Conservation (phyloP, 2,888 invertebrate species). For the Onchidella celtica region DNA sequence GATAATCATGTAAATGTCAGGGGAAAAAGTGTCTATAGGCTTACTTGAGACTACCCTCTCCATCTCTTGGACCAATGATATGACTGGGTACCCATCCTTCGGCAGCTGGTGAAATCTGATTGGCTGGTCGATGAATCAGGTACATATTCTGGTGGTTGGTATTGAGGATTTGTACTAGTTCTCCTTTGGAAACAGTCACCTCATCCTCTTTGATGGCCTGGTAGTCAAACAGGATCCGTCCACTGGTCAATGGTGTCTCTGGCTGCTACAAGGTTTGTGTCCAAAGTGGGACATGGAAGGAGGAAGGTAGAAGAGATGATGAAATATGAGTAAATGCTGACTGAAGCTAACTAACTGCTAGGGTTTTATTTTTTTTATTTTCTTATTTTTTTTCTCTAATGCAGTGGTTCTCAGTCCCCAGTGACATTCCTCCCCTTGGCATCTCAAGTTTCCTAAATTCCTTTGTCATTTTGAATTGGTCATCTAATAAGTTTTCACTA, state of each 20-base stretch:
- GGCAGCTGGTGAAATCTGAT: slow-evolving; percentile 74
- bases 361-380: too few relatives aligned
- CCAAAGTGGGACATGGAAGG: background rate
- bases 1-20: too few relatives aligned
- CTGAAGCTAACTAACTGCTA: too few relatives aligned
- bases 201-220: slow-evolving; percentile 80
- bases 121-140: slow-evolving; percentile 77
- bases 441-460: too few relatives aligned
- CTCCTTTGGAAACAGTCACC: slow-evolving; percentile 79
- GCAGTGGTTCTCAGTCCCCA: too few relatives aligned
- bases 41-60: slow-evolving; percentile 71
- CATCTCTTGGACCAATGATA: slow-evolving; percentile 72
- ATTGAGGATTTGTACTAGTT: slow-evolving; percentile 79
- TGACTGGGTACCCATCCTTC: slow-evolving; percentile 80
- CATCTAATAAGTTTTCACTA: too few relatives aligned
- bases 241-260: slow-evolving; percentile 55
- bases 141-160: slow-evolving; percentile 78
- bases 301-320: background rate
- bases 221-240: slow-evolving; percentile 78
- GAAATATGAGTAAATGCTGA: background rate
- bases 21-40: too few relatives aligned
- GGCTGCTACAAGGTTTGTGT: slow-evolving; percentile 1
- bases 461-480: too few relatives aligned
- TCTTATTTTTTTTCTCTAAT: too few relatives aligned
- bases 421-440: too few relatives aligned